Evolutionary conservation across 2,888 invertebrate species (phyloP), one percentile per base, ranked within the genome.

Genomic region (Andrena flavipes): DNA sequence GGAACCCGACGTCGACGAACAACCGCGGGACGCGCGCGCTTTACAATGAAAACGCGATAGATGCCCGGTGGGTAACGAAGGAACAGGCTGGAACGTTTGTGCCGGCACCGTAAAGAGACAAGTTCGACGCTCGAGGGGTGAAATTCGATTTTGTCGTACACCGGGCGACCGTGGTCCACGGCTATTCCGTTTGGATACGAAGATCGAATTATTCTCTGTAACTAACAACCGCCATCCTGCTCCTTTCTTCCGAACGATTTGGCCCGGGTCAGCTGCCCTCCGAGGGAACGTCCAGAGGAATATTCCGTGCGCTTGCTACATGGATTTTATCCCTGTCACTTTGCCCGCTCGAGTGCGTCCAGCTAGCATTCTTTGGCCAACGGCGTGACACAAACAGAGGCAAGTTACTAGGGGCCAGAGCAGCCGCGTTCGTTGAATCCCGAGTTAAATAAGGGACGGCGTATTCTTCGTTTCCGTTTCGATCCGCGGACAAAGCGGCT

Each of bases 211-310:
- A 63, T 23, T 23, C 8, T 2, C 20, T 1, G 29, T 3, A 30
- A 73, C 35, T 29, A 29, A 64, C 42, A 54, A 16, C 64, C 26
- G 20, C 35, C 23, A 29, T 26, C 4, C 26, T 20, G 5, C n/a
- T n/a, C 26, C 5, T 35, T 16, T 51, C 29, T 64, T 26, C n/a
- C 26, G 64, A 35, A 42, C 29, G 49, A 73, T 73, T 73, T 64
- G n/a, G 51, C 33, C 26, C 63, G 35, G 10, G 72, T 63, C n/a
- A 10, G 3, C 33, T 62, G 23, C 29, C 49, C 33, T 30, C n/a
- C 65, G 16, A 51, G 56, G 23, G 2, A 8, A 26, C 23, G 56
- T 56, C 26, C 4, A 13, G 56, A 8, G 56, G 56, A 56, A 56
- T 23, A 10, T 23, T 23, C 23, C 56, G 8, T 23, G 35, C 29